These are phyloP conservation scores for Nymphalis c-album DNA, from an alignment of 2,888 invertebrate genomes.

Conservation along the genomic window DNA sequence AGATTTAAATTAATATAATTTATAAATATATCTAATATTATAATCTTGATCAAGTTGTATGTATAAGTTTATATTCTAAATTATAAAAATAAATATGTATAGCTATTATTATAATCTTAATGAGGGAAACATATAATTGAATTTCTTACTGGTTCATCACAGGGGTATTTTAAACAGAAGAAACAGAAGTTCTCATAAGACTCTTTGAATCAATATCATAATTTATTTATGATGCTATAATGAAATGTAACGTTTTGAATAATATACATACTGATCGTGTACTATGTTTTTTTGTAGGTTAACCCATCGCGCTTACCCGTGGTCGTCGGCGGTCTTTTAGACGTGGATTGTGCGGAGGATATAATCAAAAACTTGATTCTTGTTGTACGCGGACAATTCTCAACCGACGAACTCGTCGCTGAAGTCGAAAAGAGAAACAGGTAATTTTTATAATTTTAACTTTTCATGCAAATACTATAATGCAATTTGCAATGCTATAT, in stretches of 20 bases:
- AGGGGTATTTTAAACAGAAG: not conserved
- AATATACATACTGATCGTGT: no score
- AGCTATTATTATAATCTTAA: no score
- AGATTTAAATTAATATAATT: not conserved
- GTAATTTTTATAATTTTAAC: constrained; percentile 43
- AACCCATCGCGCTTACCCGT: constrained; percentile 99
- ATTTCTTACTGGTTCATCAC: not conserved
- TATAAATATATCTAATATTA: not conserved
- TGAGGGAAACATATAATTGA: no score
- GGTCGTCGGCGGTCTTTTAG: constrained; percentile 97
- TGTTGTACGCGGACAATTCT: constrained; percentile 98
- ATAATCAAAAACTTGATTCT: constrained; percentile 99
- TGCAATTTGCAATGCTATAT: no score
- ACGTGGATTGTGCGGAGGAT: constrained; percentile 99
- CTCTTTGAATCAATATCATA: no score
- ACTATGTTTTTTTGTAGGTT: constrained; percentile 81
- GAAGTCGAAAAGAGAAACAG: constrained; percentile 97
- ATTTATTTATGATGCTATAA: no score
- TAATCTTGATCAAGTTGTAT: no score
- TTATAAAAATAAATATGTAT: not conserved
- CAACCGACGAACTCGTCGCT: constrained; percentile 98
- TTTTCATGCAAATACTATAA: no score
- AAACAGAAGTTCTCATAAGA: no score
- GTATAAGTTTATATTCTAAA: not conserved
- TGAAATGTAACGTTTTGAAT: no score